phyloP scores from a whole-genome alignment of 2,888 invertebrate species.

The Metalampra italica region DNA sequence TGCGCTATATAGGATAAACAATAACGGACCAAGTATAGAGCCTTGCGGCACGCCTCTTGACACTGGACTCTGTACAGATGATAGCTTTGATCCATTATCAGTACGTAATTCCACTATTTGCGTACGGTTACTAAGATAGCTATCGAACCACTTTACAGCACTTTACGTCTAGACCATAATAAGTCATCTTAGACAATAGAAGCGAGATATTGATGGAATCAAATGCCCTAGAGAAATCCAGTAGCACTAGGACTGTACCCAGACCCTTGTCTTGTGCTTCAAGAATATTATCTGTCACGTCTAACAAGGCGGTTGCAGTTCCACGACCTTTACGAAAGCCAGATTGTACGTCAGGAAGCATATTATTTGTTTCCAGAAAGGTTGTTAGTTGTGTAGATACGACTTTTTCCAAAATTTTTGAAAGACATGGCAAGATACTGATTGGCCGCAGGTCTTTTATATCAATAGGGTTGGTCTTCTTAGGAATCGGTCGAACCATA shows the following conservation, averaged over 20 bases:
- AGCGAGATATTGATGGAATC: conserved; percentile 22
- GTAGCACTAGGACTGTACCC: conserved; percentile 18
- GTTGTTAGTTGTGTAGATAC: conserved; percentile 16
- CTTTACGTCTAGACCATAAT: conserved; percentile 6
- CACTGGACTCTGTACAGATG: not conserved
- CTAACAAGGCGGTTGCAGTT: conserved; percentile 25
- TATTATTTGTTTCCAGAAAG: conserved; percentile 17
- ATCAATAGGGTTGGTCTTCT: conserved; percentile 2
- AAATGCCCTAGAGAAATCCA: conserved; percentile 32
- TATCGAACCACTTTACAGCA: conserved; percentile 3
- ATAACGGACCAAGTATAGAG: conserved; percentile 10
- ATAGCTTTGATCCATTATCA: not conserved
- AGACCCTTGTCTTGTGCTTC: conserved; percentile 17
- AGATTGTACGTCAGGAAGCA: conserved; percentile 24
- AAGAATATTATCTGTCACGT: conserved; percentile 24
- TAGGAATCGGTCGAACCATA: conserved; percentile 13
- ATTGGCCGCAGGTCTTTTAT: conserved; percentile 13
- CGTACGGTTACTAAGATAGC: not conserved
- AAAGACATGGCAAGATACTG: conserved; percentile 11
- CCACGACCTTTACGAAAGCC: conserved; percentile 23
- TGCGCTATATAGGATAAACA: conserved; percentile 12
- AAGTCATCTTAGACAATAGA: conserved; percentile 15
- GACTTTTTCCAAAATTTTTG: conserved; percentile 14
- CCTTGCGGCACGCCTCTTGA: conserved; percentile 10
- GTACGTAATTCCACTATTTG: not conserved